phyloP scores from a whole-genome alignment of 2,888 invertebrate genomes.

The Cremastinae sp. region DNA sequence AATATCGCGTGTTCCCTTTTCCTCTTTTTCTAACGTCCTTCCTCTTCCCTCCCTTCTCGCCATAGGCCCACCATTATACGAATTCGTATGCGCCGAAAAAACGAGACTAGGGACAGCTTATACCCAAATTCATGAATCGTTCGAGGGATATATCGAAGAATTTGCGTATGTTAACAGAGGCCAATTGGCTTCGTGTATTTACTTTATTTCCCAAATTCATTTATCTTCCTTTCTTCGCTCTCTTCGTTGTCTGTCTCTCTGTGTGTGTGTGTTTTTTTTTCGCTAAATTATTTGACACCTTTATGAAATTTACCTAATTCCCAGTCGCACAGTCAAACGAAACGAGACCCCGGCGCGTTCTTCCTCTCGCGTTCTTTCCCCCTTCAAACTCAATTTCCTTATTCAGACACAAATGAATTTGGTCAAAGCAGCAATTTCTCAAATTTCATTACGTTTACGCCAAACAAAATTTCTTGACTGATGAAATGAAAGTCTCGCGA shows the following conservation, averaged over 20 bases:
- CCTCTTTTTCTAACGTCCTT: constrained; percentile 22
- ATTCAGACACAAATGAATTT: no score
- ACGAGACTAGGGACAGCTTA: constrained; percentile 10
- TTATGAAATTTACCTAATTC: no score
- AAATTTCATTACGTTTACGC: neutral
- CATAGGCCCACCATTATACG: neutral
- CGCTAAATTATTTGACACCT: neutral
- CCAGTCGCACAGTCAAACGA: no score
- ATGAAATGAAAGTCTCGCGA: no score
- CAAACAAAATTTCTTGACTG: no score
- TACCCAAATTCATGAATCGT: constrained; percentile 26
- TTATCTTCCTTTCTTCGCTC: constrained; percentile 1
- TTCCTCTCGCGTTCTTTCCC: no score
- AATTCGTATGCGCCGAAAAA: neutral
- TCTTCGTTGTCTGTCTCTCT: neutral
- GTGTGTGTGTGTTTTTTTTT: neutral
- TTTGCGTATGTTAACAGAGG: constrained; percentile 30
- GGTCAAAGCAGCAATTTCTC: neutral
- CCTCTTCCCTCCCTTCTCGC: constrained; percentile 5
- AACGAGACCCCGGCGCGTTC: no score
- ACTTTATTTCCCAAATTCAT: constrained; percentile 14
- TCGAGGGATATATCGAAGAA: constrained; percentile 28
- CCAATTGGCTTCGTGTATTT: constrained; percentile 29
- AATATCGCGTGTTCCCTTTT: constrained; percentile 30
- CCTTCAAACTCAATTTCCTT: no score